A percentile compares a stretch with the other conserved stretches of the same genome.
Evolutionary conservation across 1,140 invertebrate genomes (phyloP).

Genomic region (Araneus ventricosus): DNA sequence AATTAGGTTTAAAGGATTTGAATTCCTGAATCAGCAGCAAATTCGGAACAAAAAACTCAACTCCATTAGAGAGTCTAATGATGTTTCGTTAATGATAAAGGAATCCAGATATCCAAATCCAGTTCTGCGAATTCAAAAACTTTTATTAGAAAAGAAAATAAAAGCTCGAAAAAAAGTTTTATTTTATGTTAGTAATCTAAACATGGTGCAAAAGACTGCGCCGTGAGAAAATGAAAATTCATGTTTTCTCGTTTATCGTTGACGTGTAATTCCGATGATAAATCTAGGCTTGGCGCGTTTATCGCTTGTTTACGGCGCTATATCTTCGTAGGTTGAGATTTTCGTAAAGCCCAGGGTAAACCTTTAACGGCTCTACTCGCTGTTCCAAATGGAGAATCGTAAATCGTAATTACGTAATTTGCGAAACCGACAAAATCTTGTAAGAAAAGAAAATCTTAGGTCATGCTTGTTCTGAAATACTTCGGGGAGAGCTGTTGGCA

Average conservation of each 20-base stretch:
- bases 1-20: neutral
- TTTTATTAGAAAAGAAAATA: slow-evolving; percentile 17
- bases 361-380: slow-evolving; percentile 50
- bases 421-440: slow-evolving; percentile 20
- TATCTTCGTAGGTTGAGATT: slow-evolving; percentile 59
- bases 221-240: slow-evolving; percentile 71
- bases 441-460: slow-evolving; percentile 19
- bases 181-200: slow-evolving; percentile 45
- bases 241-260: slow-evolving; percentile 67
- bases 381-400: slow-evolving; percentile 52
- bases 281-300: slow-evolving; percentile 56
- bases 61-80: neutral
- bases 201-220: neutral
- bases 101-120: neutral
- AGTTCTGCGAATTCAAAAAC: neutral
- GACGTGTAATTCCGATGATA: slow-evolving; percentile 73
- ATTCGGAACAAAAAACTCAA: neutral
- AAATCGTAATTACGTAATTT: slow-evolving; percentile 70
- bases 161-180: neutral
- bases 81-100: neutral
- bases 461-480: neutral
- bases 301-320: slow-evolving; percentile 70
- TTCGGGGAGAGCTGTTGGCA: neutral
- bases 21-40: neutral
- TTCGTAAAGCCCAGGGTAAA: slow-evolving; percentile 66